Base-by-base conservation (phyloP, 2,797 vertebrate genomes). In the Xerus rutilus region DNA sequence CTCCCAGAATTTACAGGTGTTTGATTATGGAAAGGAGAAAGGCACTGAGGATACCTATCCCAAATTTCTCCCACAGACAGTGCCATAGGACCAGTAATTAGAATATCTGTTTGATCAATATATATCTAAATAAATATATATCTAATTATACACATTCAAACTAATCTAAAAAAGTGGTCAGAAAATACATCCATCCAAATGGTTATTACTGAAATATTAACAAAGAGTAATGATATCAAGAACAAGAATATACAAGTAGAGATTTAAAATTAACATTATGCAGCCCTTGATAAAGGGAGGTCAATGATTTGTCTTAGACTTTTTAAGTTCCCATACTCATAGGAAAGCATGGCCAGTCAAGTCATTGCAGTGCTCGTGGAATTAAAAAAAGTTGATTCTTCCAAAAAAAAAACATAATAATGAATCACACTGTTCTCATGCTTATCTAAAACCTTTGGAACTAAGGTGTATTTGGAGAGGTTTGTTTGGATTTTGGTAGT, bases 41-140 rank as follows among this genome's bases (percentile, higher is more conserved):
- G 2, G 28, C 52, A 95, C 18, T 59, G 49, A 67, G 28, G 78
- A 28, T 7, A 64, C 18, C 78, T 78, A 69, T 67, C 54, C 12
- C n/a, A 96, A 69, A 64, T 82, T 2, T 82, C 23, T 85, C 45
- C 35, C 73, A 28, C 11, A 81, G 25, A 67, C 4, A 94, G 76
- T 91, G 4, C 1, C 7, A 17, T 13, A 93, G 47, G n/a, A 88
- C 28, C 10, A 70, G 17, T 65, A 96, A 86, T 78, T 86, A 59
- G 28, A 77, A 45, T 65, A 45, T 81, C 54, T 78, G 72, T 52
- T 52, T 92, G 47, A 73, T 45, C 11, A 35, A 21, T 82, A 30
- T 65, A 30, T 83, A n/a, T 49, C 52, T 64, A 94, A 73, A 20
- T 62, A 95, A 78, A 93, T 59, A 23, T 86, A 89, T 17, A 96